Evolutionary conservation across 2,797 vertebrate genomes (phyloP).

Genomic region (Alcedo atthis): DNA sequence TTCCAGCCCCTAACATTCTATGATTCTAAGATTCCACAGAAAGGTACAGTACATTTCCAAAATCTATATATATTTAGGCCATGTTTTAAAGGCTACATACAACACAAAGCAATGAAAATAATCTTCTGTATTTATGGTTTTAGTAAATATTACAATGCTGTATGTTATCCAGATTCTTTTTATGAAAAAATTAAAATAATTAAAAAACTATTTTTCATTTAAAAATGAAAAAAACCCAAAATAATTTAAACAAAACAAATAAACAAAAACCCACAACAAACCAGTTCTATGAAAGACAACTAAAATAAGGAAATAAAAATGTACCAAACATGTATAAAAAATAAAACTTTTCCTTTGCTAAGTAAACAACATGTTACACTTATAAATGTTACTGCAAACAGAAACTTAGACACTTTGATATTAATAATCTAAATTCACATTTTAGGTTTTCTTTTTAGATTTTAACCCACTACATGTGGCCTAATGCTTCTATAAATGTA

Average conservation of each 20-base stretch:
- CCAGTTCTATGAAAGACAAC: neutral
- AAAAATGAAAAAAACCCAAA: no score
- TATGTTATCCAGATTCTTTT: neutral
- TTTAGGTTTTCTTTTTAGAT: neutral
- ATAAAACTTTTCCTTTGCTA: neutral
- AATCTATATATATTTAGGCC: neutral
- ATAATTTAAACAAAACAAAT: no score
- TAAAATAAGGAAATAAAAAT: neutral
- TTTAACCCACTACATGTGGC: neutral
- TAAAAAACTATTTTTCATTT: neutral
- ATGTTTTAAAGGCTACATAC: neutral
- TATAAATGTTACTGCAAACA: neutral
- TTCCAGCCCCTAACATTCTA: no score
- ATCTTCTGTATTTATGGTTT: neutral
- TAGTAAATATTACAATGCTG: neutral
- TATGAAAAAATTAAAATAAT: neutral
- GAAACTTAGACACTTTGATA: neutral
- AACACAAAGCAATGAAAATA: neutral
- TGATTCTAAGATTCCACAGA: neutral
- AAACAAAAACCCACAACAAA: neutral
- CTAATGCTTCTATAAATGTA: neutral
- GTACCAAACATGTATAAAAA: neutral
- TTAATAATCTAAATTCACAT: neutral
- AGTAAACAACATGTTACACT: neutral
- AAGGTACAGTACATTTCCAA: neutral